Conservation (phyloP, 2,797 vertebrate genomes). For the Protosalanx chinensis region DNA sequence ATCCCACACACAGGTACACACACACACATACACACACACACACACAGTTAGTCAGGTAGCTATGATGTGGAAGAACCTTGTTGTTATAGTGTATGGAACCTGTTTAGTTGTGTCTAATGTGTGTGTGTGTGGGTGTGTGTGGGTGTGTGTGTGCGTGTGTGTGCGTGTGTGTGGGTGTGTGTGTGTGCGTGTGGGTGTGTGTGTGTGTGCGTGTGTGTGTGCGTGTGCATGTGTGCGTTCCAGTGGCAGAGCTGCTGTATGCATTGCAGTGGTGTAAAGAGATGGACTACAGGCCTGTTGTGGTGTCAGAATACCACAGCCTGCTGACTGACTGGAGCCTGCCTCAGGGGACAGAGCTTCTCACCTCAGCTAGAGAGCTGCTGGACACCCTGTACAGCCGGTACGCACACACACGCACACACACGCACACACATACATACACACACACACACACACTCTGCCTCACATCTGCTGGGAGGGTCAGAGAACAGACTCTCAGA, state of each 20-base stretch:
- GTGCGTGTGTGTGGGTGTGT: slow-evolving; percentile 20
- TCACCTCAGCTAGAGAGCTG: slow-evolving; percentile 54
- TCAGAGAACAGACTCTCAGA: neutral
- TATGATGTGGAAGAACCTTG: neutral
- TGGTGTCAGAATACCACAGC: slow-evolving; percentile 74
- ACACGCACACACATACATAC: neutral
- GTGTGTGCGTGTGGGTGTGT: neutral
- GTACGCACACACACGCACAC: slow-evolving; percentile 58
- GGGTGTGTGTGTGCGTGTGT: slow-evolving; percentile 6
- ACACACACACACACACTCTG: neutral
- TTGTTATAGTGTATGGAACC: neutral
- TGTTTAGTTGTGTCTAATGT: neutral
- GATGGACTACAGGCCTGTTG: slow-evolving; percentile 70
- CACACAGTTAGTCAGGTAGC: neutral
- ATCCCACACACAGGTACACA: slow-evolving; percentile 78
- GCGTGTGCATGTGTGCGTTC: slow-evolving; percentile 22
- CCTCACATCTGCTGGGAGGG: neutral
- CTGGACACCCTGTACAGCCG: slow-evolving; percentile 80
- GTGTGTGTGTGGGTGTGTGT: slow-evolving; percentile 1
- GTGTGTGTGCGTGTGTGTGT: slow-evolving; percentile 6
- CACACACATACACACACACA: slow-evolving; percentile 51
- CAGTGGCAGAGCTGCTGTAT: slow-evolving; percentile 89
- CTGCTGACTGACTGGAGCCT: slow-evolving; percentile 78
- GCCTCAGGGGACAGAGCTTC: slow-evolving; percentile 60
- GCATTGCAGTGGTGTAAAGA: slow-evolving; percentile 92